These are phyloP conservation scores for Chaetophractus vellerosus DNA, from an alignment of 2,797 vertebrate genomes.

Conservation along the genomic window DNA sequence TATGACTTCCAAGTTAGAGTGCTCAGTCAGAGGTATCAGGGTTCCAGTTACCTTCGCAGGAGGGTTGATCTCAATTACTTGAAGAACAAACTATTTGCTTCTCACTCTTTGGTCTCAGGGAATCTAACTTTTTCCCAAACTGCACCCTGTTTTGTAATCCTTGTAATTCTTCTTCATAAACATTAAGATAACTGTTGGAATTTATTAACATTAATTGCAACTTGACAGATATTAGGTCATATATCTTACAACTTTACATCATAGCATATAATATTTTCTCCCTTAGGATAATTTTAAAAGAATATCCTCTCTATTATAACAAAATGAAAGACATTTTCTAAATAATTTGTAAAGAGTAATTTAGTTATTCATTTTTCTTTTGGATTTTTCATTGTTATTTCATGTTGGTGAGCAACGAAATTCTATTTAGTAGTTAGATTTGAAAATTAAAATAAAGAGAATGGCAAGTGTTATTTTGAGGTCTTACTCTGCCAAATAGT, in stretches of 20 bases:
- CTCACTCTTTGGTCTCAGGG: background rate
- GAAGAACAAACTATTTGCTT: background rate
- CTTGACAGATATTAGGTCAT: background rate
- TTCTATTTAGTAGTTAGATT: background rate
- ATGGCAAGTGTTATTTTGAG: background rate
- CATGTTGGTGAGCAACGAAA: background rate
- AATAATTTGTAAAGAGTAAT: background rate
- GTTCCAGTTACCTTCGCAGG: background rate
- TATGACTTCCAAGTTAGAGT: background rate
- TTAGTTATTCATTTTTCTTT: background rate
- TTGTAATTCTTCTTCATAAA: background rate
- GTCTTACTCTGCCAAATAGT: background rate
- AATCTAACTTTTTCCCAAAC: background rate
- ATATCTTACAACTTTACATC: background rate
- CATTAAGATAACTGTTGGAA: slow-evolving; percentile 6
- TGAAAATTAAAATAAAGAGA: slow-evolving; percentile 12
- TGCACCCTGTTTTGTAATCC: background rate
- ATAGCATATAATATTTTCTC: background rate
- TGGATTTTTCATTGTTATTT: background rate
- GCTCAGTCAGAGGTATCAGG: background rate
- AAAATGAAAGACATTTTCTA: background rate
- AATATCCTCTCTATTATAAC: background rate
- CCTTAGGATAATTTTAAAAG: background rate
- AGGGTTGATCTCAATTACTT: background rate
- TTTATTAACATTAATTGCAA: slow-evolving; percentile 9